Evolutionary conservation across 2,113 vertebrate genomes (phyloP).

Genomic region (Megaceryle torquata): DNA sequence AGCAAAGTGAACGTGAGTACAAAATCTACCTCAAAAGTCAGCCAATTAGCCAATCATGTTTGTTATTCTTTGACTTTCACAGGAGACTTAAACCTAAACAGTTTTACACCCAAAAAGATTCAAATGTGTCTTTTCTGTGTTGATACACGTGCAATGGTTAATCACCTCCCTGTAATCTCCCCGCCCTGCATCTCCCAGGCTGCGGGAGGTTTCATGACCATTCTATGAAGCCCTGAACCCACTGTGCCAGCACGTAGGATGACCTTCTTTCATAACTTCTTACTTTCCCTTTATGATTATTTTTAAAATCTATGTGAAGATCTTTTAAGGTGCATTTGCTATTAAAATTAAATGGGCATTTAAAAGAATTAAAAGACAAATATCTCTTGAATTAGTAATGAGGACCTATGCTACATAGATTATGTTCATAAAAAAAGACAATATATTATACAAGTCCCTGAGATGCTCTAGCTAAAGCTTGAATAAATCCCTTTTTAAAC

Average conservation of each 20-base stretch:
- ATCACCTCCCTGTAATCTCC: neutral
- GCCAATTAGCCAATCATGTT: neutral
- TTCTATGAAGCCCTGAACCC: fast-evolving
- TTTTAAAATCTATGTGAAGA: neutral
- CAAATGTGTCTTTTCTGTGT: neutral
- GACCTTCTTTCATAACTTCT: neutral
- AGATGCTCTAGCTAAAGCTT: neutral
- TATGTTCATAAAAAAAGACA: neutral
- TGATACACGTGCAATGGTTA: neutral
- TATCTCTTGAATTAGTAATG: neutral
- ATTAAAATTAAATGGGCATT: neutral
- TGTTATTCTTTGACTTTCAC: neutral
- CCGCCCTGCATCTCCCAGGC: neutral
- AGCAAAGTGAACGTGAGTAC: neutral
- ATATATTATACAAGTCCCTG: neutral
- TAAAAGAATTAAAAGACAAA: neutral
- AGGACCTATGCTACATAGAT: neutral
- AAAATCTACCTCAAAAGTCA: neutral
- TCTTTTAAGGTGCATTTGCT: neutral
- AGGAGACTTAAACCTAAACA: neutral
- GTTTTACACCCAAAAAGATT: neutral
- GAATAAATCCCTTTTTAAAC: neutral
- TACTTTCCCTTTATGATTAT: neutral
- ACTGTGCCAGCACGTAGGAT: fast-evolving
- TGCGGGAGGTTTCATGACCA: neutral